Evolutionary conservation across 2,797 vertebrate species (phyloP), one percentile per base, ranked within the genome.

Genomic region (Alosa sapidissima): DNA sequence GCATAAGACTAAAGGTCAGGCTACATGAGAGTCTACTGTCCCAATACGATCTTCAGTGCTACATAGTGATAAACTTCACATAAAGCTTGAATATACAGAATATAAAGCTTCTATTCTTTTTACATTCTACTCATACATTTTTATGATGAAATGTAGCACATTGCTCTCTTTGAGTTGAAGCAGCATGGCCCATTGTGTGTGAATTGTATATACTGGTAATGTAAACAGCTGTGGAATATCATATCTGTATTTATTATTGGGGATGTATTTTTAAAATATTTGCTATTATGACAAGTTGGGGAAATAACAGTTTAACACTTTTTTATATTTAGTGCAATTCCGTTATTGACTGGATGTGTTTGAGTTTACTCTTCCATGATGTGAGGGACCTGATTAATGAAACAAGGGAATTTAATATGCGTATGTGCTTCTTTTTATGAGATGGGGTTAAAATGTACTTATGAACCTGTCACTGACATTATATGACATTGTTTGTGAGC

Each of bases 211-310:
- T 91, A 90, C 58, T 89, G 72, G 90, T 89, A 89, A 87, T 89
- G 89, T 90, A 90, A 88, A 88, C 88, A 87, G 84, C 84, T 89
- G 87, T 89, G 88, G 85, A 90, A 86, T 89, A 89, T 88, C 89
- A 88, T 87, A 89, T 85, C 87, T 88, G 82, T 86, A 89, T 90
- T 89, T 90, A 89, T 84, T 90, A 89, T 88, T 86, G 86, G 82
- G 84, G 85, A 83, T 87, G 84, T 88, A 90, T 91, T 91, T 91
- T 91, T 86, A 86, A 91, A 87, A 84, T 81, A 87, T 89, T 91
- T 91, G 85, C 86, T 91, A 91, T 84, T 78, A 85, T 89, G 82
- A 87, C 81, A 84, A 86, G 89, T 86, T 86, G 87, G 81, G 87
- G 87, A 78, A 89, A 88, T 81, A 88, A 87, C 83, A 86, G 87